A percentile compares a stretch with the other conserved stretches of the same genome.
phyloP scores from a whole-genome alignment of 2,888 invertebrate genomes.

The Nineta flava region DNA sequence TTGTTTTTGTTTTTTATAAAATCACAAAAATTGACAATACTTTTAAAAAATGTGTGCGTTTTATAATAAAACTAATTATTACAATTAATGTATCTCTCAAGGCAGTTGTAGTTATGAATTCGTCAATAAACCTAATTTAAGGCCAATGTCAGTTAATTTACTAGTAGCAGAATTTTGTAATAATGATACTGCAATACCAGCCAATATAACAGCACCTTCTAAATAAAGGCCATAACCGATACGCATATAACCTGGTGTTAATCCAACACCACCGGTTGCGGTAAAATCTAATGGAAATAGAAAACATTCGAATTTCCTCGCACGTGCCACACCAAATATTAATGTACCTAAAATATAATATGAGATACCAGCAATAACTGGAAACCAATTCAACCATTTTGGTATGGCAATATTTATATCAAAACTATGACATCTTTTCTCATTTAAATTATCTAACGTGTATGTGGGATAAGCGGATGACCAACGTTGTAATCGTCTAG shows the following conservation, averaged over 20 bases:
- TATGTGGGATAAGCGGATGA: constrained; percentile 20
- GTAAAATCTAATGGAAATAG: constrained; percentile 57
- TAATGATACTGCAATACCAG: constrained; percentile 41
- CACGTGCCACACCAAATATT: constrained; percentile 40
- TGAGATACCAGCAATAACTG: constrained; percentile 26
- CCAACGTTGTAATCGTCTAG: constrained; percentile 30
- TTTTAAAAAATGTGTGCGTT: too few relatives aligned
- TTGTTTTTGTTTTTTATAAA: too few relatives aligned
- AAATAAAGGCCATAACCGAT: constrained; percentile 49
- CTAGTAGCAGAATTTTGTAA: constrained; percentile 40
- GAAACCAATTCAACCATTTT: constrained; percentile 26
- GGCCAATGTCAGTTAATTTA: constrained; percentile 35
- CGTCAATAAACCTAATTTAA: constrained; percentile 35
- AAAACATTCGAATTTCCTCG: constrained; percentile 34
- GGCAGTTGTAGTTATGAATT: constrained; percentile 24
- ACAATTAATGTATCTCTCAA: not conserved
- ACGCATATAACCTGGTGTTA: constrained; percentile 37
- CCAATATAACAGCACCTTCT: constrained; percentile 46
- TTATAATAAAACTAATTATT: too few relatives aligned
- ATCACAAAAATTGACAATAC: too few relatives aligned
- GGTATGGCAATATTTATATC: constrained; percentile 10
- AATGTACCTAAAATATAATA: constrained; percentile 45
- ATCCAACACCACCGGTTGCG: constrained; percentile 48
- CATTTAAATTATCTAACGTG: not conserved
- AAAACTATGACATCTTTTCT: not conserved